Base-by-base conservation (phyloP, 2,113 vertebrate species). In the Todiramphus saurophagus region DNA sequence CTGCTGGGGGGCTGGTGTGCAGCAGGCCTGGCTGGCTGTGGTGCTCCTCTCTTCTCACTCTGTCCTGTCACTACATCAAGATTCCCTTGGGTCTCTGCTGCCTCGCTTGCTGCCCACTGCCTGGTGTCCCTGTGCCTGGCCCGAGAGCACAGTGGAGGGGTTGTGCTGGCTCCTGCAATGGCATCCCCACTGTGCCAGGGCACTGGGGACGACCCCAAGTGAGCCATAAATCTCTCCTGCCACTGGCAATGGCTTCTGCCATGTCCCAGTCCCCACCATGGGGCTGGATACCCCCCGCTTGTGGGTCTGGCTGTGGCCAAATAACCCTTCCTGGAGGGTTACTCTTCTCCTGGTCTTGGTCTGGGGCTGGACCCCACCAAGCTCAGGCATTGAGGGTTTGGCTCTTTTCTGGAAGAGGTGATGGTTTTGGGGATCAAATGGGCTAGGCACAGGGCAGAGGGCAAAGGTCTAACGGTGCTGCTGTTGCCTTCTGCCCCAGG, bases 401-500 rank as follows among this genome's bases (percentile, higher is more conserved):
- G 23, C 59, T 48, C n/a, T 15, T 14, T 59, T n/a, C 44, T 67
- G 72, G 67, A 64, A 39, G 55, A 31, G 24, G 5, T 8, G 33
- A 3, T 46, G 17, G 51, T 18, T 78, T 91, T 24, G 73, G 46
- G 39, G 69, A 15, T 63, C 24, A 39, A n/a, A 28, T 8, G 35
- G 25, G 83, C 33, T 8, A 69, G 46, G 31, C 7, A 0, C 0
- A 1, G 78, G 66, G 62, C 55, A 30, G 79, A 30, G 63, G 60
- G 84, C n/a, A 43, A 8, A 70, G 31, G 3, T 27, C 64, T 74
- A 6, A 72, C 1, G 1, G 63, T 1, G 3, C 2, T 37, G 46
- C 69, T 25, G 3, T 48, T 85, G 17, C 43, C 27, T 92, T 18
- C 74, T 46, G 17, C 39, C 56, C 62, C 98, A 99, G 99, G 99